phyloP scores from a whole-genome alignment of 2,113 vertebrate species.

The Phycodurus eques region DNA sequence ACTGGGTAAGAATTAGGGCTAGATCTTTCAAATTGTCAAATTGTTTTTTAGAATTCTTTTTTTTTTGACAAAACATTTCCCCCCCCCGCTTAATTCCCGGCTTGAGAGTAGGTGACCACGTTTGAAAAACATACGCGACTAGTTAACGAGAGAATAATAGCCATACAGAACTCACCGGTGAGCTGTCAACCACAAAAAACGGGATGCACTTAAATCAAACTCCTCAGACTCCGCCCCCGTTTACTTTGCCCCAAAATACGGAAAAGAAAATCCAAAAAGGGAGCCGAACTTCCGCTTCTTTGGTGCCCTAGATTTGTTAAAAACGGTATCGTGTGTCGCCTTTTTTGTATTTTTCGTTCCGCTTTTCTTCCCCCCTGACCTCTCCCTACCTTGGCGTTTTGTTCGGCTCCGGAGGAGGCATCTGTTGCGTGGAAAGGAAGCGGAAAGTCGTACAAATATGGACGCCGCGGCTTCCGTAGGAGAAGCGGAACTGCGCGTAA shows the following conservation, averaged over 20 bases:
- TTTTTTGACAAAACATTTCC: no score
- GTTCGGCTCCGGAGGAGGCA: constrained; percentile 33
- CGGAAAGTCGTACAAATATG: constrained; percentile 37
- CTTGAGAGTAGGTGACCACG: neutral
- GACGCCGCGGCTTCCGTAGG: constrained; percentile 42
- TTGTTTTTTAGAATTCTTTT: no score
- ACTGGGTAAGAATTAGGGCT: no score
- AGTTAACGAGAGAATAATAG: constrained; percentile 9
- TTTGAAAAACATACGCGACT: neutral
- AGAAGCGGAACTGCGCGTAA: constrained; percentile 23
- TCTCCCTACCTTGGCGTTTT: constrained; percentile 2
- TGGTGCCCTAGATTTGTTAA: neutral
- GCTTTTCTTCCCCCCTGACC: neutral
- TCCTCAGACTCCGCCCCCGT: constrained; percentile 31
- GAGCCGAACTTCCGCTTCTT: neutral
- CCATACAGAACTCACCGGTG: constrained; percentile 51
- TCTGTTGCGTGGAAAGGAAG: constrained; percentile 41
- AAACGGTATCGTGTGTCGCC: neutral
- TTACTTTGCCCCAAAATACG: neutral
- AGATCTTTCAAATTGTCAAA: no score
- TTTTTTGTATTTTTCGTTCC: neutral
- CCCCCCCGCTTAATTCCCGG: neutral
- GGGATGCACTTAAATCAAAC: constrained; percentile 16
- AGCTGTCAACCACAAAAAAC: constrained; percentile 32
- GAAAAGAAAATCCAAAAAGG: neutral